Conservation (phyloP, 2,888 invertebrate species). For the Tachystola acroxantha region DNA sequence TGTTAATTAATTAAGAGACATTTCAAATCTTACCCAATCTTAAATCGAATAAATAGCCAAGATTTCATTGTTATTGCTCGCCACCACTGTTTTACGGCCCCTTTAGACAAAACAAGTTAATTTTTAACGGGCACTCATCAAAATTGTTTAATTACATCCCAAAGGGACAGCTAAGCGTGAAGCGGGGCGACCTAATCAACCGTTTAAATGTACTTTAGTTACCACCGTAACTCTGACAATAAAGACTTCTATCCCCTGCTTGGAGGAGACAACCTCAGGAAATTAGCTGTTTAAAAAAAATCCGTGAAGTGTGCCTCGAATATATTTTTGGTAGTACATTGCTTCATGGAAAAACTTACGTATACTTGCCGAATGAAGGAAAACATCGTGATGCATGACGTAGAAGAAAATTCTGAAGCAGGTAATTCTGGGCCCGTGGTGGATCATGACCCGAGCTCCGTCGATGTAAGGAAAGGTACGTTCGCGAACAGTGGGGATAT, state of each 20-base stretch:
- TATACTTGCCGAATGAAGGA: too few species aligned
- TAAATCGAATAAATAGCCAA: neutral
- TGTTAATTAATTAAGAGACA: too few species aligned
- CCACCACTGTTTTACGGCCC: constrained; percentile 21
- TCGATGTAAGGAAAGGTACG: too few species aligned
- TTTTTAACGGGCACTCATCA: constrained; percentile 60
- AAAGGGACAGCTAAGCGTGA: constrained; percentile 47
- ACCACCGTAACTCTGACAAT: constrained; percentile 38
- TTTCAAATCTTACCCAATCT: too few species aligned
- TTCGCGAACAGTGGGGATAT: too few species aligned
- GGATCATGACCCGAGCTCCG: too few species aligned
- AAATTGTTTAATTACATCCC: constrained; percentile 66
- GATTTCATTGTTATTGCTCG: constrained; percentile 18
- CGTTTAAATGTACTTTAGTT: constrained; percentile 26
- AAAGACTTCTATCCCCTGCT: constrained; percentile 24
- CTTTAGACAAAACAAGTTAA: constrained; percentile 52
- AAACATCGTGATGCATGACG: too few species aligned
- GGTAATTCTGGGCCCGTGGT: too few species aligned
- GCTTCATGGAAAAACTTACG: too few species aligned
- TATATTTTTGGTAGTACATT: too few species aligned
- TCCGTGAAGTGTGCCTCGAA: constrained; percentile 1
- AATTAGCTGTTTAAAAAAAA: constrained; percentile 52
- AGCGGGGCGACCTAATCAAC: constrained; percentile 48
- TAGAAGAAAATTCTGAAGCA: too few species aligned
- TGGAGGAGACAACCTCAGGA: constrained; percentile 33